Evolutionary conservation across 2,888 invertebrate genomes (phyloP).

Genomic region (Sesia bembeciformis): DNA sequence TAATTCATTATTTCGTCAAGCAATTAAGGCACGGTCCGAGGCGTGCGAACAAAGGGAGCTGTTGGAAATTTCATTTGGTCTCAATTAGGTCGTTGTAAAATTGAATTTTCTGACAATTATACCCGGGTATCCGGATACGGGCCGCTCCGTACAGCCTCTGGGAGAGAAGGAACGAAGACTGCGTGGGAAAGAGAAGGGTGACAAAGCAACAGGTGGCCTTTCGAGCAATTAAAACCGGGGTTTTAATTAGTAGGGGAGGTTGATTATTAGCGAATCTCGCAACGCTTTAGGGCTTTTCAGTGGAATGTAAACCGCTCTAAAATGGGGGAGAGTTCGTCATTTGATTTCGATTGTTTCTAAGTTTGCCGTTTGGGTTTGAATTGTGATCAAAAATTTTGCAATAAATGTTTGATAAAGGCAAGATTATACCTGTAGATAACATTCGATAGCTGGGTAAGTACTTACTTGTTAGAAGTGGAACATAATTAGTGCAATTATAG

Average conservation of each 20-base stretch:
- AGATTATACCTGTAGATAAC: too few relatives aligned
- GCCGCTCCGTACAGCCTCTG: constrained; percentile 54
- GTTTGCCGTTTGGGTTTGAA: too few relatives aligned
- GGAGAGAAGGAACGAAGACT: constrained; percentile 24
- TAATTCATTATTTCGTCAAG: constrained; percentile 52
- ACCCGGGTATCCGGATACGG: constrained; percentile 66
- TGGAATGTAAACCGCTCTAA: constrained; percentile 56
- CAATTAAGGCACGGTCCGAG: constrained; percentile 49
- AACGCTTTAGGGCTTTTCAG: constrained; percentile 50
- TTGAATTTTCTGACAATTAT: constrained; percentile 67
- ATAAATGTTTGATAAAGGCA: too few relatives aligned
- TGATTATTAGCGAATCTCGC: constrained; percentile 65
- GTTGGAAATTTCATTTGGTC: constrained; percentile 64
- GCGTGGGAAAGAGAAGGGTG: constrained; percentile 23
- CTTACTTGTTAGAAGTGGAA: too few relatives aligned
- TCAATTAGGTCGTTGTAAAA: constrained; percentile 62
- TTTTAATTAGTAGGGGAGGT: constrained; percentile 72
- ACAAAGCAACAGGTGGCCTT: constrained; percentile 65
- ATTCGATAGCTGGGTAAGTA: too few relatives aligned
- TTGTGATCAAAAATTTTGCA: too few relatives aligned
- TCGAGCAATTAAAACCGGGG: constrained; percentile 67
- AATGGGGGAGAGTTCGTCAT: constrained; percentile 25
- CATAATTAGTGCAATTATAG: too few relatives aligned
- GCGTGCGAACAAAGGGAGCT: constrained; percentile 52
- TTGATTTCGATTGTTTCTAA: not conserved